Percentiles rank a stretch among this genome's conserved stretches.
Evolutionary conservation across 2,797 vertebrate species (phyloP).

Genomic region (Acipenser transmontanus): DNA sequence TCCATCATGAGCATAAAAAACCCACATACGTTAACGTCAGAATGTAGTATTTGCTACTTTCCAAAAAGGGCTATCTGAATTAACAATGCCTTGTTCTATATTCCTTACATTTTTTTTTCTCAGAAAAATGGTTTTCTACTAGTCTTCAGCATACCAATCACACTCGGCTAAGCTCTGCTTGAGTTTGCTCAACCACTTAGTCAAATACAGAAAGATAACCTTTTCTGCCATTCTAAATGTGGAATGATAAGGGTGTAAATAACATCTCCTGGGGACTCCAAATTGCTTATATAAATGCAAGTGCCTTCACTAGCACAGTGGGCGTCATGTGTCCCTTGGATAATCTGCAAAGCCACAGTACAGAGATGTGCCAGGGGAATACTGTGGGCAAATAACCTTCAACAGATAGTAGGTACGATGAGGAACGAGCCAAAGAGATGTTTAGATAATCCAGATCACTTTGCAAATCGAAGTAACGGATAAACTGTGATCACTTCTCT

Average conservation of each 20-base stretch:
- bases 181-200: background rate
- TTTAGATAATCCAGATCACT: background rate
- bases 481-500: background rate
- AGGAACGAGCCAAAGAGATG: conserved; percentile 46
- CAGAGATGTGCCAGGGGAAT: conserved; percentile 34
- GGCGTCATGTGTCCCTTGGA: conserved; percentile 44
- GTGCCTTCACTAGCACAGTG: background rate
- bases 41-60: too few relatives aligned
- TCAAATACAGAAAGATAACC: background rate
- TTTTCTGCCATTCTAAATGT: background rate
- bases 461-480: background rate
- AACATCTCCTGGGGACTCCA: background rate
- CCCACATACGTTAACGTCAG: too few relatives aligned
- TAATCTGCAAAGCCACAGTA: conserved; percentile 52
- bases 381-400: conserved; percentile 33
- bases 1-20: too few relatives aligned
- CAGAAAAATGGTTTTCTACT: too few relatives aligned
- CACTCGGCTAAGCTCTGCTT: background rate
- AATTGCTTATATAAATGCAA: background rate
- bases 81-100: too few relatives aligned
- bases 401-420: conserved; percentile 63
- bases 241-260: background rate
- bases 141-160: too few relatives aligned
- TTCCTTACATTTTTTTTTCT: too few relatives aligned
- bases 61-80: too few relatives aligned